A percentile compares a stretch with the other conserved stretches of the same genome.
phyloP scores from a whole-genome alignment of 2,888 invertebrate species.

The Oegoconia quadripuncta region DNA sequence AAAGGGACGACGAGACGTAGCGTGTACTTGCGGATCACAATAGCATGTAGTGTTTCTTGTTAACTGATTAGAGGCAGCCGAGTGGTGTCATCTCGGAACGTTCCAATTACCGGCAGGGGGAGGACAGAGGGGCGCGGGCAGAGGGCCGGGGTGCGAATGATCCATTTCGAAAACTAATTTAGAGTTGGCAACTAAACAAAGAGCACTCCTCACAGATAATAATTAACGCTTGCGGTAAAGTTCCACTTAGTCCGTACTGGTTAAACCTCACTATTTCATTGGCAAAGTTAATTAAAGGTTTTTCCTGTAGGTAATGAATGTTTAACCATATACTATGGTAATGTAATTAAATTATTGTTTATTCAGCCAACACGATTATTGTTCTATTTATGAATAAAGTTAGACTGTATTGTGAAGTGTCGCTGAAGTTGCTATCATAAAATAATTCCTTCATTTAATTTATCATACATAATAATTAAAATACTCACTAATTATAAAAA shows the following conservation, averaged over 20 bases:
- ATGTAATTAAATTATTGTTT: slow-evolving; percentile 5
- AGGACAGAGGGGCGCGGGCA: slow-evolving; percentile 35
- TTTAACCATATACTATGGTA: neutral
- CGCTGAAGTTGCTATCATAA: too few species aligned
- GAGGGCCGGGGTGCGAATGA: slow-evolving; percentile 71
- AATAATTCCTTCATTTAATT: too few species aligned
- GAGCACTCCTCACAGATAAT: slow-evolving; percentile 79
- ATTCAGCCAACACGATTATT: too few species aligned
- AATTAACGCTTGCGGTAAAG: slow-evolving; percentile 78
- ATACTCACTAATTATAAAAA: too few species aligned
- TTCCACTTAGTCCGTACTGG: slow-evolving; percentile 73
- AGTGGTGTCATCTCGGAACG: slow-evolving; percentile 78
- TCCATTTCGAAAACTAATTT: slow-evolving; percentile 80
- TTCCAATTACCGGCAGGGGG: slow-evolving; percentile 71
- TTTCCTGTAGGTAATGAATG: slow-evolving; percentile 30
- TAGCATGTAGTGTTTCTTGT: slow-evolving; percentile 68
- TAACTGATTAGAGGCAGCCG: slow-evolving; percentile 75
- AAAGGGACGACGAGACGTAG: slow-evolving; percentile 36
- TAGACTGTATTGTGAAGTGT: too few species aligned
- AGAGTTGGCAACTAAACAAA: slow-evolving; percentile 80
- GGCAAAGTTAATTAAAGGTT: slow-evolving; percentile 61
- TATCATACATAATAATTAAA: too few species aligned
- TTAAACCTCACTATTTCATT: slow-evolving; percentile 62
- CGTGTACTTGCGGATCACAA: slow-evolving; percentile 55
- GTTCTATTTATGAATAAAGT: too few species aligned